phyloP scores from a whole-genome alignment of 2,113 vertebrate species.

The Albula goreensis region DNA sequence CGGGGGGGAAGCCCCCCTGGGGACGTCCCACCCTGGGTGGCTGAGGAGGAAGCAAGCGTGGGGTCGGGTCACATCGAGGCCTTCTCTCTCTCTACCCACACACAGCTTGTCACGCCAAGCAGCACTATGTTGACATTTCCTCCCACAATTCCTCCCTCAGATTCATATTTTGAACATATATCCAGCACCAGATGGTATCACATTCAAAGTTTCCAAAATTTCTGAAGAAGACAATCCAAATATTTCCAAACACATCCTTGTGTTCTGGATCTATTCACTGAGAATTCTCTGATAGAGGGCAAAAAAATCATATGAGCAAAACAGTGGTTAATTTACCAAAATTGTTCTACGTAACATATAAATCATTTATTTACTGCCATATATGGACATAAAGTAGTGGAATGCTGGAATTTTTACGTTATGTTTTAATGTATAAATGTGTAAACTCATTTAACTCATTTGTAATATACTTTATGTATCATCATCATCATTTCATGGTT shows the following conservation, averaged over 20 bases:
- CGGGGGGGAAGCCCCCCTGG: conserved; percentile 16
- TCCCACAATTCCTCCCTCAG: neutral
- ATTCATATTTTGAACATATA: neutral
- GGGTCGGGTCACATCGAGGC: conserved; percentile 51
- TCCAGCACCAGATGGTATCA: neutral
- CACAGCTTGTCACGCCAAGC: conserved; percentile 45
- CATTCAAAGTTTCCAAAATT: neutral
- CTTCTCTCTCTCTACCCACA: conserved; percentile 49
- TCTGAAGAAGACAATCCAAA: neutral
- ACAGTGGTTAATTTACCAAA: too few relatives aligned
- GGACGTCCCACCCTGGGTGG: conserved; percentile 64
- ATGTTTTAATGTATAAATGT: too few relatives aligned
- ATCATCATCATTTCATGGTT: too few relatives aligned
- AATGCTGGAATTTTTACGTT: too few relatives aligned
- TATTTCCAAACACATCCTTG: neutral
- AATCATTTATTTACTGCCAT: too few relatives aligned
- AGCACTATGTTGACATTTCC: neutral
- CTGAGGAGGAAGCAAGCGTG: conserved; percentile 58
- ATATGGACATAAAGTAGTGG: too few relatives aligned
- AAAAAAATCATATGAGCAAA: too few relatives aligned
- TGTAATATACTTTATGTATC: too few relatives aligned
- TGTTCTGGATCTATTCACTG: too few relatives aligned
- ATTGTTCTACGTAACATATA: too few relatives aligned
- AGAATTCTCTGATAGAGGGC: too few relatives aligned
- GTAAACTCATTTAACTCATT: too few relatives aligned